Evolutionary conservation across 2,113 vertebrate species (phyloP), one percentile per base, ranked within the genome.

Genomic region (Rhinolophus sinicus): DNA sequence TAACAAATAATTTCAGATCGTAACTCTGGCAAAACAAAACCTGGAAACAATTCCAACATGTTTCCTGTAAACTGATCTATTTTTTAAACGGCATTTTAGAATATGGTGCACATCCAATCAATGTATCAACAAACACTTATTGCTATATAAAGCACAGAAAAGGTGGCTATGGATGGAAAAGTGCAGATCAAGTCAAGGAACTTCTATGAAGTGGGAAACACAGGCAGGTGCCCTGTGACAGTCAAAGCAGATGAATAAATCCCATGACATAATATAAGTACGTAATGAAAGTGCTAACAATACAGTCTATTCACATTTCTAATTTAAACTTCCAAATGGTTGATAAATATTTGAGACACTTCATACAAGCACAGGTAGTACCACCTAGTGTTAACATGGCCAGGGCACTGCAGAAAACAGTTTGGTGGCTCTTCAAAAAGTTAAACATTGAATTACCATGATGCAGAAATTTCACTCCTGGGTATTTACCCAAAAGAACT

Each of bases 1-100:
- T 77, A 86, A 67, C 52, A 83, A 88, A 86, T 70, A 70, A 44
- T 81, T 89, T 33, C 65, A 62, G 65, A 91, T 64, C 82, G 81
- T 60, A 80, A 50, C 62, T 70, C 30, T 15, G 77, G 52, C 40
- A 38, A 78, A 81, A 80, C 12, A 38, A 89, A 62, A 93, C 22
- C 47, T 26, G 12, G 78, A 72, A 92, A 78, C 28, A 78, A 89
- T 40, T 80, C 76, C 26, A 75, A 52, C 7, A 4, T 73, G 18
- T 19, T 80, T 89, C 24, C 85, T 13, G 0, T 38, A 82, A 83
- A 60, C 22, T 12, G 3, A 94, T 67, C 24, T 80, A 30, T 60
- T 76, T 65, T 54, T 64, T 26, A 24, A 40, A 30, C 47, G n/a
- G 60, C 47, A 52, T 15, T 64, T 84, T 52, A 65, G 72, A 93